Base-by-base conservation (phyloP, 2,113 vertebrate species). In the Merops nubicus region DNA sequence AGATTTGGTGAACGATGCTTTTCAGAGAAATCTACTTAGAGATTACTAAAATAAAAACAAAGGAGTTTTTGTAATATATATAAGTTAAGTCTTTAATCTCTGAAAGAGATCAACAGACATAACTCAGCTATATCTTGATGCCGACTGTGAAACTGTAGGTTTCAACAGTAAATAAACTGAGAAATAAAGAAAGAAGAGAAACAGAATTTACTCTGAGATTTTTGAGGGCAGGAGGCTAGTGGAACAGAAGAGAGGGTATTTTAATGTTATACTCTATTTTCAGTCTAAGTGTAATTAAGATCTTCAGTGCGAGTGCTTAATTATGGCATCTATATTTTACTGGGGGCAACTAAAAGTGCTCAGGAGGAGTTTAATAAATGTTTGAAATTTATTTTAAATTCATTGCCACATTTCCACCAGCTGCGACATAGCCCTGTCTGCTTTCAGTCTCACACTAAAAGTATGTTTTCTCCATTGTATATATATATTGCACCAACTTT, bases 301-400 rank as follows among this genome's bases (percentile, higher is more conserved):
- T 91, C 80, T 74, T 96, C 69, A 88, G n/a, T 40, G 17, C 73
- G 57, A 97, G 70, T 85, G 83, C 59, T 90, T 70, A 93, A 29
- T 87, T 95, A 81, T 91, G 60, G 83, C 51, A 92, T 87, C 60
- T 96, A 59, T 89, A 86, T 95, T 97, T 93, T 91, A 81, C 86
- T 81, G 34, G 38, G 85, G 83, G 42, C 83, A 83, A 96, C 63
- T 69, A 80, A 93, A 96, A 93, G 45, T 87, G 67, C 80, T 89
- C 93, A 93, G 82, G 50, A 94, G 50, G 67, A 93, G 70, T 88
- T 88, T 92, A 84, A 94, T 88, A 94, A 95, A 91, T 80, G 67
- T 91, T 95, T 95, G 38, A 95, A 96, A 88, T 88, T 94, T 88
- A 95, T 96, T 95, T 95, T 54, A 80, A 96, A 95, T 93, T 94